phyloP scores from a whole-genome alignment of 2,888 invertebrate species.

The Poecilobothrus nobilitatus region DNA sequence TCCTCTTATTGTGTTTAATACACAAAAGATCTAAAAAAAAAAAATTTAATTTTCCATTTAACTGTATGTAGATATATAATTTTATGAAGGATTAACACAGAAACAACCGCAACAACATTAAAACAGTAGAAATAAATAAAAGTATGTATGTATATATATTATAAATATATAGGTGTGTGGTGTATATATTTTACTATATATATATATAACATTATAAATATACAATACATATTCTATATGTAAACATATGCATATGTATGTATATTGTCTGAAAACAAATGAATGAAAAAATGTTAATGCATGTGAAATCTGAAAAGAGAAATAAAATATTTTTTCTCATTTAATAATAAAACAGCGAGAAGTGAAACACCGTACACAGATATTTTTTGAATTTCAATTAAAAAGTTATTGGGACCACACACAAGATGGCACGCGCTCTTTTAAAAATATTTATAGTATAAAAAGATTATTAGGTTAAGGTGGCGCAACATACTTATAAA shows the following conservation, averaged over 20 bases:
- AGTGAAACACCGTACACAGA: background rate
- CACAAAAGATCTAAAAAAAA: too few relatives aligned
- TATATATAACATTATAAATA: too few relatives aligned
- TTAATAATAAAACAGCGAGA: background rate
- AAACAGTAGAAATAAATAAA: background rate
- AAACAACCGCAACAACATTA: background rate
- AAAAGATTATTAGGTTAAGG: constrained; percentile 14
- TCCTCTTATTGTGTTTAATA: too few relatives aligned
- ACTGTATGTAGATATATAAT: too few relatives aligned
- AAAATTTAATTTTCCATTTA: too few relatives aligned
- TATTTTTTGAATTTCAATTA: constrained; percentile 36
- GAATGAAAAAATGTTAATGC: background rate
- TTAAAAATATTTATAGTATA: constrained; percentile 24
- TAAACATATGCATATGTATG: too few relatives aligned
- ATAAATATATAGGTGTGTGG: too few relatives aligned
- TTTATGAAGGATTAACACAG: background rate
- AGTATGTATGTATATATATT: too few relatives aligned
- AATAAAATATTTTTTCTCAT: background rate
- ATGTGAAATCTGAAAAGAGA: background rate
- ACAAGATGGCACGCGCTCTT: constrained; percentile 62
- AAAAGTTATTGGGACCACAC: constrained; percentile 57
- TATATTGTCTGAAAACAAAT: too few relatives aligned
- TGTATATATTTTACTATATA: too few relatives aligned
- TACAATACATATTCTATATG: too few relatives aligned
- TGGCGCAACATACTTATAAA: constrained; percentile 22